A percentile compares a stretch with the other conserved stretches of the same genome.
phyloP scores from a whole-genome alignment of 2,888 invertebrate genomes.

The Drosophila vallismaia region DNA sequence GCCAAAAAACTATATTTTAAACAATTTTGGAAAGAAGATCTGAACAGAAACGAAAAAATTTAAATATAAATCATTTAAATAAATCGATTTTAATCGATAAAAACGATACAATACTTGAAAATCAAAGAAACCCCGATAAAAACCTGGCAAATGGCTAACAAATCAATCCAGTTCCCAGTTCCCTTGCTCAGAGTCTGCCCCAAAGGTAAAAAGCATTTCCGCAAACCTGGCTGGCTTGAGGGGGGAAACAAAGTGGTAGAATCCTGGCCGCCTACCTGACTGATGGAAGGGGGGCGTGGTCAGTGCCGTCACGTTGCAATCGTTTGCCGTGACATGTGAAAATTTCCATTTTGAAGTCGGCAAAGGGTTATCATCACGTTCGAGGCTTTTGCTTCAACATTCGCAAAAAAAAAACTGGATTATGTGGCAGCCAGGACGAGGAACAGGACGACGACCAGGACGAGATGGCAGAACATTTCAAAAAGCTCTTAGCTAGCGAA shows the following conservation, averaged over 20 bases:
- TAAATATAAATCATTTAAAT: background rate
- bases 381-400: background rate
- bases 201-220: background rate
- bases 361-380: conserved; percentile 26
- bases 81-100: background rate
- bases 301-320: conserved; percentile 29
- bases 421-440: conserved; percentile 7
- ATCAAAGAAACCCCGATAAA: background rate
- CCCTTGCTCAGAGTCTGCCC: background rate
- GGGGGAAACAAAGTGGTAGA: background rate
- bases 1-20: too few relatives aligned
- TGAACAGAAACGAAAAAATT: too few relatives aligned
- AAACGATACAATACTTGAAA: background rate
- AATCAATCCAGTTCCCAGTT: background rate
- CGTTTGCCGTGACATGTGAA: conserved; percentile 26
- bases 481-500: conserved; percentile 9
- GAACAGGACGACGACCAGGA: background rate
- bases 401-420: conserved; percentile 1
- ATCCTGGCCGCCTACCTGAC: background rate
- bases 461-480: conserved; percentile 9
- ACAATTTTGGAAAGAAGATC: too few relatives aligned
- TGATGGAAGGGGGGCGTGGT: background rate
- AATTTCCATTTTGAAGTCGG: conserved; percentile 14
- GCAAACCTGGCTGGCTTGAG: too few relatives aligned
- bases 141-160: conserved; percentile 1